Evolutionary conservation across 1,140 invertebrate genomes (phyloP), one percentile per base, ranked within the genome.

Genomic region (Campodea augens): DNA sequence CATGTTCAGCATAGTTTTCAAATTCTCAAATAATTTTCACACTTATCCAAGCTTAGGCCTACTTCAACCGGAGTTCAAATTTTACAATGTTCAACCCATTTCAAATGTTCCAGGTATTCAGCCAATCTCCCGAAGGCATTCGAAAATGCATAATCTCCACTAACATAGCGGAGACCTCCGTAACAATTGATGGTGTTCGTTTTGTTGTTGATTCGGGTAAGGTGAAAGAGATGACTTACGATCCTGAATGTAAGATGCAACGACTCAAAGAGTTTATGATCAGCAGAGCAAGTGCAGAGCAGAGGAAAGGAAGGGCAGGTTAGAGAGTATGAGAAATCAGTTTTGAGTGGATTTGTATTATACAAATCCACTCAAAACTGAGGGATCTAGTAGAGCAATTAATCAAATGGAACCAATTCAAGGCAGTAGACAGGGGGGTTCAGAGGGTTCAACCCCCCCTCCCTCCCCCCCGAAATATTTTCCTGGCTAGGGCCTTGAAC

Each of bases 131-230:
- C 18, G 84, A 91, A 48, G 87, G 90, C 21, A 72, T 91, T 1
- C 68, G 95, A 49, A 99, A 99, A 65, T 98, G 93, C 60, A 92
- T 99, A 48, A 75, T 98, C 2, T 90, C 91, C 1, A 99, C 95
- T n/a, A 99, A 99, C 58, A 98, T 99, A 46, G 93, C 96, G 0
- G 96, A 99, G 69, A 98, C 96, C 1, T 98, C 92, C 4, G 81
- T 99, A 3, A 99, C 96, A 0, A 97, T 99, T 47, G 95, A 99
- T 66, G 95, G 93, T 3, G 85, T 99, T 48, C 67, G 93, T 57
- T 98, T 98, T 69, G 93, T 99, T 2, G 75, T 90, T 4, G 96
- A 99, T 65, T 96, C 90, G 12, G 87, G 88, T 21, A 90, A 92
- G 71, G 87, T 95, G 0, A 98, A 98, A 65, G 84, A 95, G 65